A percentile compares a stretch with the other conserved stretches of the same genome.
Conservation (phyloP, 2,888 invertebrate species). For the Proisotoma minuta region DNA sequence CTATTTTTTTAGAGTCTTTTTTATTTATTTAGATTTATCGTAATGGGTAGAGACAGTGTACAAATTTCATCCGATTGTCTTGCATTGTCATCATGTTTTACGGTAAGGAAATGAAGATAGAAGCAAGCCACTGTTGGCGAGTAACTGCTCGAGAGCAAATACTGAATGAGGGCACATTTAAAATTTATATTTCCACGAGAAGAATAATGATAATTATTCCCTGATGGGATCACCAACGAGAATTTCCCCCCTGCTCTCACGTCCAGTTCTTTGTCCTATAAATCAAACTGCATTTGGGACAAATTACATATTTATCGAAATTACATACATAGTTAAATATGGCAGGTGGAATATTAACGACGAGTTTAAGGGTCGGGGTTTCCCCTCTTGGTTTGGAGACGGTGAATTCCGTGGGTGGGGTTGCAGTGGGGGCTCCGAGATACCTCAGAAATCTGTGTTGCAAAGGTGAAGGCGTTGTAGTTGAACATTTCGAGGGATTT, state of each 20-base stretch:
- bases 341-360: constrained; percentile 24
- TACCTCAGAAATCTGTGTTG: too few species aligned
- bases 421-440: background rate
- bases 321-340: constrained; percentile 22
- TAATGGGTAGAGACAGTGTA: too few species aligned
- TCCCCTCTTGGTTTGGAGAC: background rate
- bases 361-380: background rate
- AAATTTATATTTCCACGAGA: constrained; percentile 24
- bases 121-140: constrained; percentile 27
- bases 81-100: constrained; percentile 12
- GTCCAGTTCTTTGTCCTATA: constrained; percentile 24
- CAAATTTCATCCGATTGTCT: background rate
- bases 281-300: too few species aligned
- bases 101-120: constrained; percentile 19
- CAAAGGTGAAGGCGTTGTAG: too few species aligned
- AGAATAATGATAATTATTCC: constrained; percentile 26
- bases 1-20: too few species aligned
- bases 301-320: background rate
- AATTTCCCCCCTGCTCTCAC: constrained; percentile 29
- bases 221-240: constrained; percentile 23
- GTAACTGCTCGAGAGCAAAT: constrained; percentile 29
- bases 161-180: constrained; percentile 19
- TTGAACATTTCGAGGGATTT: too few species aligned
- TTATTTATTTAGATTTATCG: too few species aligned
- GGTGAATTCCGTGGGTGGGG: background rate